Evolutionary conservation across 2,113 vertebrate genomes (phyloP).

Genomic region (Australoheros scitulus): DNA sequence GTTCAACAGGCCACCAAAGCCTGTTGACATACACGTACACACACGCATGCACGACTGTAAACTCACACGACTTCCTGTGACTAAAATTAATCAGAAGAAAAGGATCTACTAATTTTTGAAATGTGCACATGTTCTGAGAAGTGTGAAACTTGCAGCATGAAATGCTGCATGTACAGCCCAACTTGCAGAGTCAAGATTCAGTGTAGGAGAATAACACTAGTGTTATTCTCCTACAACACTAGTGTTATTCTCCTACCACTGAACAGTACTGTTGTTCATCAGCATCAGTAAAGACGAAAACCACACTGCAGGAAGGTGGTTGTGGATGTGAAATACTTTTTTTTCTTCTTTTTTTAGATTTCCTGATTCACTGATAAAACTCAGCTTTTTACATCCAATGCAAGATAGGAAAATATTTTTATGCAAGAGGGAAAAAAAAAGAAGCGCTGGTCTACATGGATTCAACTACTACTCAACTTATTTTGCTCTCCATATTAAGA

Average conservation of each 20-base stretch:
- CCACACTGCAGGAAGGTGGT: not conserved
- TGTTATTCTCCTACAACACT: too few species aligned
- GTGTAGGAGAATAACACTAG: conserved; percentile 11
- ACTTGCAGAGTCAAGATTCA: conserved; percentile 6
- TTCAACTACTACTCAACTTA: not conserved
- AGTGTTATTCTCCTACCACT: too few species aligned
- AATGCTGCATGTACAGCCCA: conserved; percentile 11
- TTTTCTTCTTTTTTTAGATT: conserved; percentile 2
- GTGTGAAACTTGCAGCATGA: conserved; percentile 37
- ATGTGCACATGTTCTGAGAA: conserved; percentile 48
- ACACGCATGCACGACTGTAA: not conserved
- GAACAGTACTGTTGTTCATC: conserved; percentile 10
- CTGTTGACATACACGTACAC: conserved; percentile 65
- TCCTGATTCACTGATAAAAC: not conserved
- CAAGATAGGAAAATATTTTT: not conserved
- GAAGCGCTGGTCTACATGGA: conserved; percentile 5
- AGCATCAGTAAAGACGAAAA: conserved; percentile 25
- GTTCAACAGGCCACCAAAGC: conserved; percentile 77
- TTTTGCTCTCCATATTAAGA: conserved; percentile 7
- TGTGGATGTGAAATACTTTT: not conserved
- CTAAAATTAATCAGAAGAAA: conserved; percentile 56
- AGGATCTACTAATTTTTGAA: conserved; percentile 58
- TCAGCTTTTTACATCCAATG: not conserved
- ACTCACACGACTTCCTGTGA: conserved; percentile 51
- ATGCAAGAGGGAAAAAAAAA: conserved; percentile 5